A percentile compares a stretch with the other conserved stretches of the same genome.
Conservation (phyloP, 92 coral and sea anemone species). For the Chrysogorgia sp. region DNA sequence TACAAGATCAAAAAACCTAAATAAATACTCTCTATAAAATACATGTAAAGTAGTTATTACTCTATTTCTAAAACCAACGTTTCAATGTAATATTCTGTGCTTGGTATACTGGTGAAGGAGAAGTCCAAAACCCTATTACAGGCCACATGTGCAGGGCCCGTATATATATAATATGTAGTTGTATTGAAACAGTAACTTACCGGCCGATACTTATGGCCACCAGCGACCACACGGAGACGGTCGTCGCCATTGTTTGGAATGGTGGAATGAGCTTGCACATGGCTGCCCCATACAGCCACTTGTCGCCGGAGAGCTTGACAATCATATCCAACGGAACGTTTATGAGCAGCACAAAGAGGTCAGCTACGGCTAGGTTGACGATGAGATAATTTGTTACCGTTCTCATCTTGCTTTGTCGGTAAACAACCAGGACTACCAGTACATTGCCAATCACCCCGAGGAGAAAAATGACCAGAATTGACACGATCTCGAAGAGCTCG, state of each 20-base stretch:
- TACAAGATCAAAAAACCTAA: too few species aligned
- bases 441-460: constrained; percentile 91
- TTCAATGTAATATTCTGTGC: too few species aligned
- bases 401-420: constrained; percentile 89
- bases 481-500: constrained; percentile 48
- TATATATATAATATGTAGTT: not conserved
- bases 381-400: constrained; percentile 92
- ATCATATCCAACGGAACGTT: constrained; percentile 93
- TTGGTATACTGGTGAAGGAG: not conserved
- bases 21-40: too few species aligned
- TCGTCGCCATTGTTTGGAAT: constrained; percentile 89
- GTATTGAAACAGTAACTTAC: constrained; percentile 50
- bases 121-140: not conserved
- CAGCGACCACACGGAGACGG: constrained; percentile 91
- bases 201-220: constrained; percentile 93
- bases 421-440: constrained; percentile 87
- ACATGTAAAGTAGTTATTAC: too few species aligned
- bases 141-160: not conserved
- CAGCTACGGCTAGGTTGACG: constrained; percentile 87
- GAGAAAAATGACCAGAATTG: constrained; percentile 78
- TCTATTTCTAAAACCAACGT: too few species aligned
- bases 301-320: constrained; percentile 43
- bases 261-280: constrained; percentile 91
- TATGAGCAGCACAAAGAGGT: constrained; percentile 78
- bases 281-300: constrained; percentile 84